Evolutionary conservation across 2,797 vertebrate species (phyloP).

Genomic region (Lithobates pipiens): DNA sequence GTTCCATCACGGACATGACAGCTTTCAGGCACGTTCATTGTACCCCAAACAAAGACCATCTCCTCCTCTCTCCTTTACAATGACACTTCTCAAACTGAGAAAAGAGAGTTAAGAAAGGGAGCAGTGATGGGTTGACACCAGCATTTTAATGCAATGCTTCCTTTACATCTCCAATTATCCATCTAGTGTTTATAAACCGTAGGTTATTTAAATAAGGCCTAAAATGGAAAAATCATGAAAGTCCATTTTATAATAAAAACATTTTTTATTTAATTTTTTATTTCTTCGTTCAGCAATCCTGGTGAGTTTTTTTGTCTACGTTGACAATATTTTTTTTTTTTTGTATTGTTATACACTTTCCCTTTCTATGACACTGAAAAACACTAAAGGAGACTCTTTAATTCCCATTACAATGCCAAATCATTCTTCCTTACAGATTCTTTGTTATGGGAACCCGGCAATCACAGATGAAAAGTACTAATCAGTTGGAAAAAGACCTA

Average conservation of each 20-base stretch:
- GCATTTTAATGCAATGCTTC: slow-evolving; percentile 56
- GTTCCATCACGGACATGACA: slow-evolving; percentile 53
- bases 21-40: slow-evolving; percentile 47
- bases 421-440: slow-evolving; percentile 77
- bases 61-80: slow-evolving; percentile 56
- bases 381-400: slow-evolving; percentile 72
- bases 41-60: slow-evolving; percentile 58
- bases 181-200: neutral
- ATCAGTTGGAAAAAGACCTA: slow-evolving; percentile 77
- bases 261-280: neutral
- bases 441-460: slow-evolving; percentile 79
- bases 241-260: neutral
- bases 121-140: slow-evolving; percentile 44
- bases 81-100: slow-evolving; percentile 59
- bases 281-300: neutral
- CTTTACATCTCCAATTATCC: slow-evolving; percentile 23
- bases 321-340: neutral
- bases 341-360: slow-evolving; percentile 27
- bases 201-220: neutral
- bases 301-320: neutral
- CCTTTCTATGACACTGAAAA: slow-evolving; percentile 16
- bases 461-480: slow-evolving; percentile 81
- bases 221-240: neutral
- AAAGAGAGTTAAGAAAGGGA: slow-evolving; percentile 61
- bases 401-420: slow-evolving; percentile 80